phyloP scores from a whole-genome alignment of 2,113 vertebrate species.

The Mohoua ochrocephala region DNA sequence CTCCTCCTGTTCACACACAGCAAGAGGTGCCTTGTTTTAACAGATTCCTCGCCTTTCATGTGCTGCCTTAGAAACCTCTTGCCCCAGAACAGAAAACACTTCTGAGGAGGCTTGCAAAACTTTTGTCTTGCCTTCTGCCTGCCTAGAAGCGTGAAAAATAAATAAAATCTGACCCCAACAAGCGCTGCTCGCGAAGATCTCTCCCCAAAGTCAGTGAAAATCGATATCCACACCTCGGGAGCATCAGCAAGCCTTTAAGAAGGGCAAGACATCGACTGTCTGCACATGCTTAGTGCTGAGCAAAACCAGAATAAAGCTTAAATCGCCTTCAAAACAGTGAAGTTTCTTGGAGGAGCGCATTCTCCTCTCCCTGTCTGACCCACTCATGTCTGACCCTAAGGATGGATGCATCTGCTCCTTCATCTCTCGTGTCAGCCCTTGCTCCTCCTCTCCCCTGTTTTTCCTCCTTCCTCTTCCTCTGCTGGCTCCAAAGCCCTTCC shows the following conservation, averaged over 20 bases:
- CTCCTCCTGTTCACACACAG: neutral
- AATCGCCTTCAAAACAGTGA: neutral
- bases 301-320: neutral
- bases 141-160: neutral
- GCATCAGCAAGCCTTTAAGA: neutral
- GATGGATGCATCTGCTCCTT: neutral
- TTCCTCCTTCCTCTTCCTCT: neutral
- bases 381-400: neutral
- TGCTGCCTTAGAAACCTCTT: neutral
- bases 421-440: neutral
- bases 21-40: neutral
- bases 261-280: neutral
- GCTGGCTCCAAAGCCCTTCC: neutral
- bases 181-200: neutral
- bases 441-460: neutral
- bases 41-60: neutral
- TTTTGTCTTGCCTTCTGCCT: neutral
- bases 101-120: neutral
- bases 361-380: neutral
- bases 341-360: constrained; percentile 3
- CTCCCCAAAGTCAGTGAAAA: neutral
- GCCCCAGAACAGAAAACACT: neutral
- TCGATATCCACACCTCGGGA: neutral
- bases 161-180: neutral
- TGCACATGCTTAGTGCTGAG: neutral